phyloP scores from a whole-genome alignment of 2,797 vertebrate species.

The Garrulus glandarius region DNA sequence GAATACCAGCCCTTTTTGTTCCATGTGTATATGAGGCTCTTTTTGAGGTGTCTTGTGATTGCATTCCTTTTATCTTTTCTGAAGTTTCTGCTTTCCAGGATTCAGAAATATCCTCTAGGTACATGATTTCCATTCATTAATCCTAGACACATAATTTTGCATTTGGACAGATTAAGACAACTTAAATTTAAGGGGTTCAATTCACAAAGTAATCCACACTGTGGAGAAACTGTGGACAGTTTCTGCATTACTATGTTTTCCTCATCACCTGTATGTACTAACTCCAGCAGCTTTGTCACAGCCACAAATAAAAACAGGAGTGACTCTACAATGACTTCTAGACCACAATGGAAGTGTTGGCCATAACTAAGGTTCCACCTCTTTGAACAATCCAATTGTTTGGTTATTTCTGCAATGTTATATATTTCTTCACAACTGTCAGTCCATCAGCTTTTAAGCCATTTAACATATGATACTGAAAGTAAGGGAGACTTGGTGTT shows the following conservation, averaged over 20 bases:
- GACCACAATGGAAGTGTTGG: neutral
- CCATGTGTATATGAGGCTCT: accelerated
- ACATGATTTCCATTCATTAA: neutral
- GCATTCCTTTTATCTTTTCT: neutral
- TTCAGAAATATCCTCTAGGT: neutral
- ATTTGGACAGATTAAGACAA: neutral
- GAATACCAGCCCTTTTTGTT: neutral
- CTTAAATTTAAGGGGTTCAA: neutral
- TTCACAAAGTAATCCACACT: neutral
- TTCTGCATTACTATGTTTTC: neutral
- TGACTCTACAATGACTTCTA: neutral
- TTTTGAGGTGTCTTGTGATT: neutral
- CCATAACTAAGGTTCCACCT: neutral
- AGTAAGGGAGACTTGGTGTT: neutral
- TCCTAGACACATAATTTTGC: neutral
- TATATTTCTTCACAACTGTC: neutral
- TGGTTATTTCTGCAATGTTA: neutral
- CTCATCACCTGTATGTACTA: neutral
- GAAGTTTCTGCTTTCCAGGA: neutral
- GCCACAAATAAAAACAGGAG: neutral
- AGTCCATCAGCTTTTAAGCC: neutral
- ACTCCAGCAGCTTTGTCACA: neutral
- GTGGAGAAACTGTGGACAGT: neutral
- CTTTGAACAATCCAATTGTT: neutral
- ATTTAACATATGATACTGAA: accelerated